Conservation (phyloP, 2,888 invertebrate species). For the Spilosoma lubricipeda region DNA sequence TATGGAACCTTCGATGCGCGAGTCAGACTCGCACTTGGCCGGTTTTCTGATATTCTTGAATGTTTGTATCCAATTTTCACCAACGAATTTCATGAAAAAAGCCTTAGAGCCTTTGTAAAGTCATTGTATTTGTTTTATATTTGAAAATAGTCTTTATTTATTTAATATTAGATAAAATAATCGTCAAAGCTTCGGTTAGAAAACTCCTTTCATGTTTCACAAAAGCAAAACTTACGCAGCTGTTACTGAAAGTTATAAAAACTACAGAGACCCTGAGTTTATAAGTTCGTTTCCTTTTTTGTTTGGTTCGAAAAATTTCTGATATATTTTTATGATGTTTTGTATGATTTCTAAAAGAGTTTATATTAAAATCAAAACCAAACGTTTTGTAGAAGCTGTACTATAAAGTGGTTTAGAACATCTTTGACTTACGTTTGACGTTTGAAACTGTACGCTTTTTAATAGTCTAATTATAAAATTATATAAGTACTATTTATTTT, state of each 20-base stretch:
- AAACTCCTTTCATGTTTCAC: constrained; percentile 18
- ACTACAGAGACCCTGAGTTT: constrained; percentile 23
- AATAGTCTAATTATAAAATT: too few species aligned
- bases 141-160: not conserved
- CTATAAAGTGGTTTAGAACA: too few species aligned
- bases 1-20: too few species aligned
- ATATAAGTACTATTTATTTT: too few species aligned
- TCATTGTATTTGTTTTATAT: not conserved
- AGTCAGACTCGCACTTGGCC: too few species aligned
- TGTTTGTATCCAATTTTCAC: not conserved
- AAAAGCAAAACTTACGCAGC: constrained; percentile 40
- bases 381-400: too few species aligned
- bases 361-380: not conserved
- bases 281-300: constrained; percentile 36
- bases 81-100: not conserved
- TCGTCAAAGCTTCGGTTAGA: constrained; percentile 3
- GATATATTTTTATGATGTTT: not conserved
- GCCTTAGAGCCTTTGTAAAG: not conserved
- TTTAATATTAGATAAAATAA: not conserved
- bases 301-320: constrained; percentile 2
- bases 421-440: too few species aligned
- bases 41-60: too few species aligned
- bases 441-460: too few species aligned
- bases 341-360: not conserved
- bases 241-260: constrained; percentile 42